These are phyloP conservation scores for Lates japonicus DNA, from an alignment of 2,797 vertebrate genomes.

Conservation along the genomic window DNA sequence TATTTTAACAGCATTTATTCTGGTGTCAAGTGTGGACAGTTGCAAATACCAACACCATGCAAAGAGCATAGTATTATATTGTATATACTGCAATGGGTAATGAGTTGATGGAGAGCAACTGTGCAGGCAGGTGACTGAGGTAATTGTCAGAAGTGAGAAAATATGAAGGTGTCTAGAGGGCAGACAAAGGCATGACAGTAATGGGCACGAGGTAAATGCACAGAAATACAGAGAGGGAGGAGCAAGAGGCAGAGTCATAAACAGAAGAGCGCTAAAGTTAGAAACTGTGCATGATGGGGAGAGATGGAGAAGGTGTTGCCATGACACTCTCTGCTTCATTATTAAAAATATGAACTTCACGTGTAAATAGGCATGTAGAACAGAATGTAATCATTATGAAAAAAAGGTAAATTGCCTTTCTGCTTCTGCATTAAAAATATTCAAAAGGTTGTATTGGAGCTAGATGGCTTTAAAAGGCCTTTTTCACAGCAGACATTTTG, in stretches of 20 bases:
- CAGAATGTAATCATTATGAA: neutral
- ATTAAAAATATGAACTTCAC: neutral
- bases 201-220: neutral
- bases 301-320: neutral
- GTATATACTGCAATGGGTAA: neutral
- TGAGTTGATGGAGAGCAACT: neutral
- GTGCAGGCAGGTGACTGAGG: neutral
- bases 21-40: neutral
- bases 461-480: too few species aligned
- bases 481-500: too few species aligned
- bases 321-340: neutral
- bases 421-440: neutral
- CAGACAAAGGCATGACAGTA: neutral
- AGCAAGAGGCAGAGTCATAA: neutral
- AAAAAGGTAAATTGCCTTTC: neutral
- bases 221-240: neutral
- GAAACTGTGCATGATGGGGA: too few species aligned
- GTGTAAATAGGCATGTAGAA: neutral
- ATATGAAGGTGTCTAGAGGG: neutral
- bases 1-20: neutral
- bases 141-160: neutral
- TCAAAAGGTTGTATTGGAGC: neutral
- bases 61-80: neutral
- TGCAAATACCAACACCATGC: neutral
- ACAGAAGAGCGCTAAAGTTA: neutral